A percentile compares a stretch with the other conserved stretches of the same genome.
Evolutionary conservation across 2,888 invertebrate genomes (phyloP).

Genomic region (Lymantria monacha): DNA sequence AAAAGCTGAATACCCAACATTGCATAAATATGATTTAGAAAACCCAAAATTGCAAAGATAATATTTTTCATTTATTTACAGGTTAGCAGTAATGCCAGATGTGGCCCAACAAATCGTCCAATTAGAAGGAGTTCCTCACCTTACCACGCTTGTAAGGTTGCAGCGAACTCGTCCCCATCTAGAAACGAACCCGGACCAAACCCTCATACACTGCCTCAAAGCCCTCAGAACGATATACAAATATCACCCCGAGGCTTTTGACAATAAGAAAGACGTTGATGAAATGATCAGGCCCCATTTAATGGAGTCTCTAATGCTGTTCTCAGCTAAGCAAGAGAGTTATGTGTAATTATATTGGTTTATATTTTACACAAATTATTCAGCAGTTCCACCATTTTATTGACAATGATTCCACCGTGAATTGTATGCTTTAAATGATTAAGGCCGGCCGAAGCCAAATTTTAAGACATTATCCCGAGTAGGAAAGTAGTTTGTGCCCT

Average conservation of each 20-base stretch:
- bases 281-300: constrained; percentile 89
- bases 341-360: constrained; percentile 81
- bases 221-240: constrained; percentile 73
- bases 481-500: no score
- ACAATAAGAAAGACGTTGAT: constrained; percentile 83
- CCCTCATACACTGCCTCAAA: constrained; percentile 70
- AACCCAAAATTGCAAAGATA: no score
- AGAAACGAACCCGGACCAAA: constrained; percentile 70
- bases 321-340: constrained; percentile 90
- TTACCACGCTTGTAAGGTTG: constrained; percentile 86
- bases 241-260: constrained; percentile 66
- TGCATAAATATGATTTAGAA: no score
- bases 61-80: constrained; percentile 33
- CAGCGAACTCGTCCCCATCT: constrained; percentile 61
- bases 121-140: constrained; percentile 84
- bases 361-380: neutral
- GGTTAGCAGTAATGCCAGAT: constrained; percentile 86
- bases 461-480: no score
- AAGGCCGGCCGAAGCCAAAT: no score
- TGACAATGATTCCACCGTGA: no score
- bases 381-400: no score
- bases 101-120: constrained; percentile 87
- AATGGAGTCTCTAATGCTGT: constrained; percentile 89
- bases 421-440: no score
- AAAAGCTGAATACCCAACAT: no score